Evolutionary conservation across 2,113 vertebrate genomes (phyloP), one percentile per base, ranked within the genome.

Genomic region (Laterallus jamaicensis): DNA sequence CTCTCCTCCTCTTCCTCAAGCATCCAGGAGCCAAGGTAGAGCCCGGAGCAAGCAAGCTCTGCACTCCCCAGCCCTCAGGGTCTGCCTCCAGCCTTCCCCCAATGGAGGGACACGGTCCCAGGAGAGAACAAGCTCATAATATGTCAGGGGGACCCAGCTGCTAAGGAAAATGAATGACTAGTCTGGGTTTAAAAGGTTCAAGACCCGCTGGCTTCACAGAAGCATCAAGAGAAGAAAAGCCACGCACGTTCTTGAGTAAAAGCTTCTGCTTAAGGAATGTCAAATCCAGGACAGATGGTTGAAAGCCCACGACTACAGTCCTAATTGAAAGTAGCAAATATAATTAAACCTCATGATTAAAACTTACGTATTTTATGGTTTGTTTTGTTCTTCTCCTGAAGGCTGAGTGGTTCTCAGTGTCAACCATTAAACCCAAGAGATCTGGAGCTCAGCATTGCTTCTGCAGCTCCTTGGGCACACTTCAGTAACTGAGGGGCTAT

Each of bases 61-160:
- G 49, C 68, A 63, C 55, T 70, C 52, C 60, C 42, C 55, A 78
- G 24, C 26, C 49, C 49, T 73, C 0, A 0, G 37, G 16, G 25
- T 82, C 82, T n/a, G 32, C 19, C 63, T 83, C 56, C 58, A 83
- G 69, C 44, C 26, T 25, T 28, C 28, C 4, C 49, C 19, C 20
- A 21, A 0, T 0, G 4, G 31, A 74, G 29, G 21, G 13, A 3
- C 40, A 83, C 0, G 4, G 21, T 6, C 70, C 26, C 49, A 59
- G 40, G 12, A 35, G 58, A 50, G 10, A 62, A n/a, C 31, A 63
- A 50, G 28, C 17, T 89, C 37, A 62, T 32, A 55, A n/a, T 7
- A 5, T 8, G 17, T 1, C 4, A 2, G 31, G 21, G 21, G 21
- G 40, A 49, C 39, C 32, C 55, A 49, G 9, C 6, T 76, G 42